These are phyloP conservation scores for Calliphora vomitoria DNA, from an alignment of 2,888 invertebrate species.

Conservation along the genomic window DNA sequence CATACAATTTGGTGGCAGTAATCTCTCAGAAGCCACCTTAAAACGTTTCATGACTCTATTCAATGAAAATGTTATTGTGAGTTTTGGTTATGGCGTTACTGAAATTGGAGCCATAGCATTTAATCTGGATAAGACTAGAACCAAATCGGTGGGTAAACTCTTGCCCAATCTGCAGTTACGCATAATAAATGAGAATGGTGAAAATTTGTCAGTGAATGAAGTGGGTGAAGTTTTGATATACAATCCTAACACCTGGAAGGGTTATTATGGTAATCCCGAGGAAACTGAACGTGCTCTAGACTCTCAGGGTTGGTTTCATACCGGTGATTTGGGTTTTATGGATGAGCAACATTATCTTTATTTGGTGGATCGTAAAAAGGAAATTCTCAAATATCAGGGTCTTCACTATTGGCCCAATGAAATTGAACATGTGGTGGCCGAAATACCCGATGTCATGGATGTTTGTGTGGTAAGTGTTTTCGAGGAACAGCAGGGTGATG, in stretches of 20 bases:
- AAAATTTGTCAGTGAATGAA: slow-evolving; percentile 75
- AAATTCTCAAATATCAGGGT: slow-evolving; percentile 78
- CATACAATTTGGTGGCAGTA: slow-evolving; percentile 76
- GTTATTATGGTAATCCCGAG: slow-evolving; percentile 78
- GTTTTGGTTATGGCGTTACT: slow-evolving; percentile 78
- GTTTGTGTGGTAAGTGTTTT: slow-evolving; percentile 62
- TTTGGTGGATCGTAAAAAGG: slow-evolving; percentile 80
- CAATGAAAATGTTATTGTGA: slow-evolving; percentile 58
- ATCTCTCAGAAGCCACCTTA: slow-evolving; percentile 68
- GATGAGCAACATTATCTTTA: slow-evolving; percentile 78
- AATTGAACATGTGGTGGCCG: slow-evolving; percentile 56
- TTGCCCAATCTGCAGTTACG: slow-evolving; percentile 74
- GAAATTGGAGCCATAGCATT: slow-evolving; percentile 76
- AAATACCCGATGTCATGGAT: slow-evolving; percentile 60
- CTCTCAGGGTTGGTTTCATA: slow-evolving; percentile 79
- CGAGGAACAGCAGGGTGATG: slow-evolving; percentile 79
- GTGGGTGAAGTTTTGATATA: slow-evolving; percentile 79
- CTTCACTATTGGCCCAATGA: slow-evolving; percentile 65
- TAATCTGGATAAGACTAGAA: slow-evolving; percentile 68
- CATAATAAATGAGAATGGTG: slow-evolving; percentile 78
- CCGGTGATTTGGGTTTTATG: slow-evolving; percentile 82
- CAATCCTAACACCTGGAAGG: slow-evolving; percentile 76
- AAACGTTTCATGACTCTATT: slow-evolving; percentile 53
- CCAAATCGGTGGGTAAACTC: slow-evolving; percentile 76
- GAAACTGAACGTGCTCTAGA: slow-evolving; percentile 76